Conservation (phyloP, 2,113 vertebrate genomes). For the Indicator indicator region DNA sequence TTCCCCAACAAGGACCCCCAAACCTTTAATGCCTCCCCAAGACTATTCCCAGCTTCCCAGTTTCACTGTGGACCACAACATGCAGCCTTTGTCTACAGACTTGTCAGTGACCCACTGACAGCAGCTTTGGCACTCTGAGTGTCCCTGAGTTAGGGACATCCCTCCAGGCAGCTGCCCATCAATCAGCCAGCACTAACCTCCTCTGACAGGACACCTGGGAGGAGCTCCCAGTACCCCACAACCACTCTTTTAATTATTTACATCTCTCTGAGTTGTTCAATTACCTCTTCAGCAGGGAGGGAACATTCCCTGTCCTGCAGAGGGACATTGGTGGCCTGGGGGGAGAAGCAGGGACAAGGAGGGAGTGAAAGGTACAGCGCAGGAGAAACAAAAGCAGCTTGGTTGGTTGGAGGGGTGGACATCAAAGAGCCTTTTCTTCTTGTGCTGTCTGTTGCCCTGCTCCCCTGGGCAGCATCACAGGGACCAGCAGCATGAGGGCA, state of each 20-base stretch:
- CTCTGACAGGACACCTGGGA: neutral
- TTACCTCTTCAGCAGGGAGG: neutral
- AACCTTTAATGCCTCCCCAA: neutral
- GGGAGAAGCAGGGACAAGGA: neutral
- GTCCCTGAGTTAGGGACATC: neutral
- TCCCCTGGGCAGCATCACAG: neutral
- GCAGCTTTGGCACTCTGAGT: neutral
- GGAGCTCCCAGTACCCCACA: neutral
- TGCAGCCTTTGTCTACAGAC: neutral
- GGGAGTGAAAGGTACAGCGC: neutral
- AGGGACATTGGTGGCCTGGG: neutral
- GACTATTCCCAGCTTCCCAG: neutral
- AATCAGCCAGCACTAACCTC: slow-evolving; percentile 24
- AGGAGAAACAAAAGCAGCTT: neutral
- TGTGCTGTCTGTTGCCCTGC: fast-evolving
- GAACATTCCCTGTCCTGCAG: neutral
- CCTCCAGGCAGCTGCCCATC: neutral
- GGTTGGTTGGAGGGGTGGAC: neutral
- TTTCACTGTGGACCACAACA: neutral
- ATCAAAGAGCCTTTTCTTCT: too few relatives aligned
- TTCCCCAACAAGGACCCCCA: neutral
- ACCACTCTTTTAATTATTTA: slow-evolving; percentile 45
- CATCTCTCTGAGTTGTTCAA: neutral
- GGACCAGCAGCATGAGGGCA: fast-evolving
- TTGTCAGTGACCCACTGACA: neutral